Evolutionary conservation across 2,888 invertebrate genomes (phyloP).

Genomic region (Masnerella sp.): DNA sequence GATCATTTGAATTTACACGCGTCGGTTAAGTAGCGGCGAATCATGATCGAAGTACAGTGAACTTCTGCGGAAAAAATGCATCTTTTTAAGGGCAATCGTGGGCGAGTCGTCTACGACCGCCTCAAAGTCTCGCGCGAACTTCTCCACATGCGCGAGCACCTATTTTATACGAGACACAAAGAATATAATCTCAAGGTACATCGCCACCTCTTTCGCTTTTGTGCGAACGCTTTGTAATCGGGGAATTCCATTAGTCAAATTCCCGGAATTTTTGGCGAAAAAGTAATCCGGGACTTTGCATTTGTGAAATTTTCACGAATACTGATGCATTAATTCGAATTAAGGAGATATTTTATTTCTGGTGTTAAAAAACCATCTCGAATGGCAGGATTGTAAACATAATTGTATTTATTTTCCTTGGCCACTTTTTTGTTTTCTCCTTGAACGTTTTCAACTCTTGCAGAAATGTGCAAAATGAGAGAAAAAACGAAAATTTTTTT

Average conservation of each 20-base stretch:
- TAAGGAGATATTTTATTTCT: no score
- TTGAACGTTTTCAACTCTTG: no score
- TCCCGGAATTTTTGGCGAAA: conserved; percentile 28
- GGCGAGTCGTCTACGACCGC: conserved; percentile 58
- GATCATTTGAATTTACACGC: conserved; percentile 56
- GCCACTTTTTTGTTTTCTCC: no score
- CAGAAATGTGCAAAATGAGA: no score
- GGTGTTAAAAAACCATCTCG: no score
- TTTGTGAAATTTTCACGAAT: background rate
- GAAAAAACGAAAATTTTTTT: no score
- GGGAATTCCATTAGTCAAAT: conserved; percentile 53
- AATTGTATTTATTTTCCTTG: no score
- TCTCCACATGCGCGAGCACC: conserved; percentile 36
- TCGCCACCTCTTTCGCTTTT: conserved; percentile 51
- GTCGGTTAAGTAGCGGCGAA: conserved; percentile 32
- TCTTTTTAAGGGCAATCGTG: conserved; percentile 61
- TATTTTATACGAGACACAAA: conserved; percentile 55
- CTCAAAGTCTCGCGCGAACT: conserved; percentile 45
- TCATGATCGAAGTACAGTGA: conserved; percentile 56
- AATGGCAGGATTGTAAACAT: no score
- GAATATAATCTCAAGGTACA: conserved; percentile 60
- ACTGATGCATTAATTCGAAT: no score
- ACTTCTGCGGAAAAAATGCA: conserved; percentile 53
- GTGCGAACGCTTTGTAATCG: conserved; percentile 24
- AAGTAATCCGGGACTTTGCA: conserved; percentile 5